Evolutionary conservation across 1,140 invertebrate genomes (phyloP), one percentile per base, ranked within the genome.

Genomic region (Philaenus spumarius): DNA sequence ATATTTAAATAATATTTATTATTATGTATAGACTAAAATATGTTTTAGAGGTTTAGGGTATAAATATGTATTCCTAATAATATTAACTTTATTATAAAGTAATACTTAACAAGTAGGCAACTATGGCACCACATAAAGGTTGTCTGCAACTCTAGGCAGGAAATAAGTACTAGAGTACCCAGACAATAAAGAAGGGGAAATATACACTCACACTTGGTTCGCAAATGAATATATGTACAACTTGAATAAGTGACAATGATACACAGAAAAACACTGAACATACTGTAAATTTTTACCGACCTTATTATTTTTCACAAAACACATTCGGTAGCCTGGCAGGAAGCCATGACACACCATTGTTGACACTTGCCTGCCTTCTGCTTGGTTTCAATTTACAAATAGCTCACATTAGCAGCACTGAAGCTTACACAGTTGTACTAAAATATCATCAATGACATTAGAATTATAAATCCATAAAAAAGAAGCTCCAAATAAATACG

Each of bases 341-440:
- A 58, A 60, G 61, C 61, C 63, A 64, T 64, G 56, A 63, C 61
- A 60, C 48, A 57, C 53, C 61, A 63, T 63, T 63, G 61, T 63
- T 63, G 61, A 63, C 58, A 60, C 42, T 53, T 62, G 56, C 56
- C 58, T 30, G 42, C 59, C 43, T 53, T 58, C 56, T 58, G 56
- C 56, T 58, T 58, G 45, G 23, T 48, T 34, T 19, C 40, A 46
- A 30, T 58, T 42, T 7, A 50, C 14, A 58, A 58, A 46, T 61
- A 19, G 46, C 54, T 56, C 47, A 56, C 55, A 42, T 59, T 30
- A 30, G 26, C 26, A 30, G 26, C 26, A 30, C 26, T 30, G 26
- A 4, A 30, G 26, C 26, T 30, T n/a, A n/a, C 26, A 30, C 9
- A 30, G 26, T 3, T 30, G 3, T 30, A 30, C 26, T 30, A 30